Evolutionary conservation across 2,113 vertebrate genomes (phyloP).

Genomic region (Malaclemys terrapin): DNA sequence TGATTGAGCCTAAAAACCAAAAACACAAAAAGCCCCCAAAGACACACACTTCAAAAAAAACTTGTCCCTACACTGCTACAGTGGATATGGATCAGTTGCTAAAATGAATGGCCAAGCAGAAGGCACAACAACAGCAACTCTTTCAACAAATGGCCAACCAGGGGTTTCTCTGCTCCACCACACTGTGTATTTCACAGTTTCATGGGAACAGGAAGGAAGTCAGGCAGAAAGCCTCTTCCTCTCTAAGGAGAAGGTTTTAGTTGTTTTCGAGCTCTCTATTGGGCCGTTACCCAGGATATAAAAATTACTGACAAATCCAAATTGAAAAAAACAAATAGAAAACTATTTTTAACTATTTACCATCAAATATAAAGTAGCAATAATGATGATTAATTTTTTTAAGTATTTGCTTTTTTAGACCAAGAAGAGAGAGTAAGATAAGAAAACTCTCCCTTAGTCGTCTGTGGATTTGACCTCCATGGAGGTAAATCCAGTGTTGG

Average conservation of each 20-base stretch:
- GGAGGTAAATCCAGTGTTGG: background rate
- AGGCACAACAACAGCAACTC: background rate
- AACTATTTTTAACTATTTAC: background rate
- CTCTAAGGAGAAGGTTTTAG: conserved; percentile 42
- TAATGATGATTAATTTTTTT: background rate
- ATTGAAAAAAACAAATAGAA: background rate
- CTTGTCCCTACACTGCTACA: background rate
- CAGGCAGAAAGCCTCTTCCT: conserved; percentile 48
- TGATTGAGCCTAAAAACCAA: background rate
- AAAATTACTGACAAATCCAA: conserved; percentile 51
- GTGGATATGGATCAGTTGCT: background rate
- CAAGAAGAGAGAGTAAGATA: background rate
- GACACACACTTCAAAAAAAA: background rate
- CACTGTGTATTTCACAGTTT: background rate
- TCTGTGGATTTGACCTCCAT: background rate
- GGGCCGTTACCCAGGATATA: conserved; percentile 54
- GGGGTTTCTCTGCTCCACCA: background rate
- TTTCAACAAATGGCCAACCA: background rate
- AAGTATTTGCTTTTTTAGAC: background rate
- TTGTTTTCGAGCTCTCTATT: conserved; percentile 59
- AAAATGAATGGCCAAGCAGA: background rate
- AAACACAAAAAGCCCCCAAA: background rate
- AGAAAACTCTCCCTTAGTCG: background rate
- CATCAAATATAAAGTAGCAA: background rate
- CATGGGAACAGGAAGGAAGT: conserved; percentile 14